Evolutionary conservation across 2,797 vertebrate genomes (phyloP).

Genomic region (Chloroceryle amazona): DNA sequence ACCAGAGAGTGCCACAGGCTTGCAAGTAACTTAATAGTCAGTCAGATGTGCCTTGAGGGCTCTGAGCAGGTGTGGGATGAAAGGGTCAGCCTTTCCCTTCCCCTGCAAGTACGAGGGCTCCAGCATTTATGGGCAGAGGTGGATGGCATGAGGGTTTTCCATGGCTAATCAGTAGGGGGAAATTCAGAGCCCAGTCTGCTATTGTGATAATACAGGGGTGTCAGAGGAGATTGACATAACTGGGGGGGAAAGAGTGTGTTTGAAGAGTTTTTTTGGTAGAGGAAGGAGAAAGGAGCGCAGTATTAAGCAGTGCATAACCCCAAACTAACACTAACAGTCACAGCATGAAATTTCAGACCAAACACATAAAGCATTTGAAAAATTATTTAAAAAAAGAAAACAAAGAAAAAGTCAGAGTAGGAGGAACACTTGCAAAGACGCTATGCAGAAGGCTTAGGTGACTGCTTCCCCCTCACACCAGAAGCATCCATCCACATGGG

Average conservation of each 20-base stretch:
- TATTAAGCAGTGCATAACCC: neutral
- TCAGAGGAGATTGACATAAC: neutral
- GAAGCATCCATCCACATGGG: neutral
- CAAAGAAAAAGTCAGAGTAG: neutral
- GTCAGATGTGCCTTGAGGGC: conserved; percentile 23
- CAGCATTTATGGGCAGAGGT: neutral
- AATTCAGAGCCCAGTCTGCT: neutral
- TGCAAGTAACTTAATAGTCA: conserved; percentile 12
- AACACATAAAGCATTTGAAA: neutral
- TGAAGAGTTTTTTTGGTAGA: neutral
- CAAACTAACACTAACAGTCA: neutral
- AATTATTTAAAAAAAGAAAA: neutral
- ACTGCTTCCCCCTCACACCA: neutral
- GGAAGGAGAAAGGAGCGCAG: neutral
- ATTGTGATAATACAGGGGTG: accelerated
- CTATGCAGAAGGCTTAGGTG: neutral
- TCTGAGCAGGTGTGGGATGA: conserved; percentile 47
- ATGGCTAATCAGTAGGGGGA: neutral
- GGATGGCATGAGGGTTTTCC: neutral
- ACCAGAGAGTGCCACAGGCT: neutral
- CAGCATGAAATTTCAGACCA: neutral
- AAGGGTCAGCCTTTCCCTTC: neutral
- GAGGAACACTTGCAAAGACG: neutral
- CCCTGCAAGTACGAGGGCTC: neutral
- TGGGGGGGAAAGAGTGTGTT: accelerated